A percentile compares a stretch with the other conserved stretches of the same genome.
Conservation (phyloP, 2,888 invertebrate species). For the Cynaeus angustus region DNA sequence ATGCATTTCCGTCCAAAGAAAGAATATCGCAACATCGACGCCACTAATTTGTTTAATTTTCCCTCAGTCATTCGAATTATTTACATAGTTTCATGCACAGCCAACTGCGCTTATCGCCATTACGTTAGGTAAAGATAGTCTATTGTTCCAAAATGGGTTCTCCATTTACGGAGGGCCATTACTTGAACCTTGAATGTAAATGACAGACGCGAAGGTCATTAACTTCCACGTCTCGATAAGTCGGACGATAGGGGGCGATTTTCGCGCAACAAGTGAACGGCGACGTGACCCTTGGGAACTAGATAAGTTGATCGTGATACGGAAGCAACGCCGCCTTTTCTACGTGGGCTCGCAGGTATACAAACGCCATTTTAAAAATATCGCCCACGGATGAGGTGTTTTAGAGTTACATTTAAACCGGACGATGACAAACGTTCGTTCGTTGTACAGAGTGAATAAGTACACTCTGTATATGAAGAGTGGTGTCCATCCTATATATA, state of each 20-base stretch:
- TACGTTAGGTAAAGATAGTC: conserved; percentile 44
- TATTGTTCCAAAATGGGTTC: conserved; percentile 55
- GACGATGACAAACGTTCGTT: too few relatives aligned
- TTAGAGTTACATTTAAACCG: too few relatives aligned
- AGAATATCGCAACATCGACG: neutral
- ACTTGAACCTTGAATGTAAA: conserved; percentile 52
- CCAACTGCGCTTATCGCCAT: conserved; percentile 33
- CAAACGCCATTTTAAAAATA: too few relatives aligned
- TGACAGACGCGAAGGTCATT: conserved; percentile 52
- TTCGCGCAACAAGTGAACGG: conserved; percentile 29
- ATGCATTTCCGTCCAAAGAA: conserved; percentile 5
- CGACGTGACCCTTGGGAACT: too few relatives aligned
- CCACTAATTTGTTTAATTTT: conserved; percentile 5
- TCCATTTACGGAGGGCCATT: conserved; percentile 52
- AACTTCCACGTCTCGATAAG: conserved; percentile 39
- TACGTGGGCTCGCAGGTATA: too few relatives aligned
- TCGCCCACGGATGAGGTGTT: too few relatives aligned
- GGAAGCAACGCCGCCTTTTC: conserved; percentile 15
- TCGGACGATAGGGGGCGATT: conserved; percentile 24
- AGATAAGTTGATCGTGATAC: neutral
- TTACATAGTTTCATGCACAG: conserved; percentile 34
- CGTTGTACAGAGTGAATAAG: too few relatives aligned
- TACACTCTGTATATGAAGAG: too few relatives aligned
- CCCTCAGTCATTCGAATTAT: conserved; percentile 3
- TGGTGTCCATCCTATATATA: too few relatives aligned